phyloP scores from a whole-genome alignment of 2,113 vertebrate genomes.

The Hemichromis elongatus region DNA sequence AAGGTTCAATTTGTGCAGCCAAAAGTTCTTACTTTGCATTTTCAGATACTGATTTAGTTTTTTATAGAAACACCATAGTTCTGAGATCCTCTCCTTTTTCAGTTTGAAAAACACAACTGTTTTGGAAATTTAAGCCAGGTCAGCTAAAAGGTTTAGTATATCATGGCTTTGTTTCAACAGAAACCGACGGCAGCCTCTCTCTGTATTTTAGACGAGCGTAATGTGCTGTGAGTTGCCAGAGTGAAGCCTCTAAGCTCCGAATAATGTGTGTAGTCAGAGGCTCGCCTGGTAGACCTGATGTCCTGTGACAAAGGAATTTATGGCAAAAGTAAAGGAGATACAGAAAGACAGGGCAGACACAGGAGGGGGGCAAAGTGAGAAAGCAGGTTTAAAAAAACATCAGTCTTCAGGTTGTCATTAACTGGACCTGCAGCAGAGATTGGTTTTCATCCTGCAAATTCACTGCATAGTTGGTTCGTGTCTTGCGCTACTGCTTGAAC shows the following conservation, averaged over 20 bases:
- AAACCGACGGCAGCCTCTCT: not conserved
- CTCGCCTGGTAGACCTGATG: not conserved
- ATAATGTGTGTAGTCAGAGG: not conserved
- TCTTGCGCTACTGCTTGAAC: not conserved
- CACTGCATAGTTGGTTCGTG: not conserved
- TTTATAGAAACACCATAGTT: not conserved
- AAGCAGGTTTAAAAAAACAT: not conserved
- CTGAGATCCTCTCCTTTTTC: not conserved
- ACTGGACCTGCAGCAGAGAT: not conserved
- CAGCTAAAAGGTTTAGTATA: not conserved
- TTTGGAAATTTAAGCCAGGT: not conserved
- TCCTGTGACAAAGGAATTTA: not conserved
- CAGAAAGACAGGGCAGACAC: not conserved
- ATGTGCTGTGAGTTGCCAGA: not conserved
- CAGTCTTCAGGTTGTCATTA: slow-evolving; percentile 11
- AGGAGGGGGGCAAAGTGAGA: not conserved
- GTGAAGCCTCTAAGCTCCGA: not conserved
- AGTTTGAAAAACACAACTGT: not conserved
- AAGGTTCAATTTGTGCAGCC: not conserved
- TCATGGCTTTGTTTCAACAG: not conserved
- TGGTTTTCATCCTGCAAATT: not conserved
- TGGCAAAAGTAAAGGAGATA: not conserved
- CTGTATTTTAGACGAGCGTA: not conserved
- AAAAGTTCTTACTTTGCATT: not conserved
- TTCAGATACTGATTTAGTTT: not conserved